Evolutionary conservation across 37 sponge, comb jelly and placozoan genomes (phyloP).

Genomic region (Crambe crambe): DNA sequence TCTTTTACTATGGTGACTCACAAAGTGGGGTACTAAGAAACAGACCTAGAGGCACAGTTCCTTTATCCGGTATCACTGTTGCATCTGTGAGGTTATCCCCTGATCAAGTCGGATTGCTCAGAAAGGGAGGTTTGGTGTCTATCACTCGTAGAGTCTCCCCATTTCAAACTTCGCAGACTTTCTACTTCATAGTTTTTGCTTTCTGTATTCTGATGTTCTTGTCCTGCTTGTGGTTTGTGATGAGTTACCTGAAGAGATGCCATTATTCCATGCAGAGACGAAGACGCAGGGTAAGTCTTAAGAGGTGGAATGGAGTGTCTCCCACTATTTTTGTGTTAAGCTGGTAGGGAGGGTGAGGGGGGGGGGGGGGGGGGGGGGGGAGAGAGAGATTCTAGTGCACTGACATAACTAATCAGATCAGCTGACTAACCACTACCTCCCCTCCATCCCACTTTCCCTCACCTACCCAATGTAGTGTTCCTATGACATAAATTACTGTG

Average conservation of each 20-base stretch:
- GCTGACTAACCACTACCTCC: too few species aligned
- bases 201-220: constrained; percentile 65
- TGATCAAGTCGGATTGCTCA: not conserved
- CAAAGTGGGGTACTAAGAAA: not conserved
- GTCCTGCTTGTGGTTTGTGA: constrained; percentile 62
- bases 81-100: not conserved
- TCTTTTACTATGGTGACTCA: constrained; percentile 20
- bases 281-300: constrained; percentile 40
- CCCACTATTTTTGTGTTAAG: too few species aligned
- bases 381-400: not conserved
- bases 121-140: not conserved
- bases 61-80: not conserved
- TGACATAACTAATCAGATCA: too few species aligned
- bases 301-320: too few species aligned
- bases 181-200: constrained; percentile 80
- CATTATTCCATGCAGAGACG: constrained; percentile 17
- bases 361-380: not conserved
- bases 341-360: not conserved
- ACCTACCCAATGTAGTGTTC: too few species aligned
- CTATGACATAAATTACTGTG: too few species aligned
- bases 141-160: not conserved
- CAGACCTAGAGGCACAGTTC: not conserved
- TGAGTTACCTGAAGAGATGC: constrained; percentile 60
- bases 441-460: too few species aligned
- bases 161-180: constrained; percentile 33